phyloP scores from a whole-genome alignment of 37 sponge, comb jelly and placozoan genomes.

The Lycopodina hypogea region DNA sequence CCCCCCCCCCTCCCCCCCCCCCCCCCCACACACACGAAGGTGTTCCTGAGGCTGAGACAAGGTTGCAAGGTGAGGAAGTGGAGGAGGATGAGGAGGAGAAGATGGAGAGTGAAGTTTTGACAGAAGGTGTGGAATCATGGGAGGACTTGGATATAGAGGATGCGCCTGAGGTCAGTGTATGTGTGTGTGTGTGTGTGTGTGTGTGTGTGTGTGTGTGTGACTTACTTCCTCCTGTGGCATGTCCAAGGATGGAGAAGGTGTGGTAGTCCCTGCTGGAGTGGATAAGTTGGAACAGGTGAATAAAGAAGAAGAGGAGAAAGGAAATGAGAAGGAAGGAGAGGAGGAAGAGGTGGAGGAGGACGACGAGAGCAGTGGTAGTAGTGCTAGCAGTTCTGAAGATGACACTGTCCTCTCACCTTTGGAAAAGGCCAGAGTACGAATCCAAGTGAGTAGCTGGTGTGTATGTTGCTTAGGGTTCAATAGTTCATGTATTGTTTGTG shows the following conservation, averaged over 20 bases:
- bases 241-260: slow-evolving; percentile 14
- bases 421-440: slow-evolving; percentile 36
- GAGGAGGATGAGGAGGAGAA: slow-evolving; percentile 17
- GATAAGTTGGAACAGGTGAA: slow-evolving; percentile 27
- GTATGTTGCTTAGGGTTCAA: neutral
- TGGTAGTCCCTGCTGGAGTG: neutral
- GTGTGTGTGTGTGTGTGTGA: slow-evolving; percentile 26
- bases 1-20: neutral
- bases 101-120: slow-evolving; percentile 31
- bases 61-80: neutral
- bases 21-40: neutral
- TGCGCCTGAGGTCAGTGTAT: slow-evolving; percentile 21
- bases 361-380: slow-evolving; percentile 1
- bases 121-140: slow-evolving; percentile 28
- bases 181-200: slow-evolving; percentile 21
- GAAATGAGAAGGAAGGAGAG: slow-evolving; percentile 26
- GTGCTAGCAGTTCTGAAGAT: neutral
- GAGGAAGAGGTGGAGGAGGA: slow-evolving; percentile 24
- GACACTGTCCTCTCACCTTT: slow-evolving; percentile 37
- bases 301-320: slow-evolving; percentile 41
- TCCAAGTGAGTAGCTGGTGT: slow-evolving; percentile 15
- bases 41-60: neutral
- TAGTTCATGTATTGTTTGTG: neutral
- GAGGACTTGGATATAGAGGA: slow-evolving; percentile 27
- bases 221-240: neutral